A percentile compares a stretch with the other conserved stretches of the same genome.
These are phyloP conservation scores for Theristicus caerulescens DNA, from an alignment of 2,113 vertebrate species.

Conservation along the genomic window DNA sequence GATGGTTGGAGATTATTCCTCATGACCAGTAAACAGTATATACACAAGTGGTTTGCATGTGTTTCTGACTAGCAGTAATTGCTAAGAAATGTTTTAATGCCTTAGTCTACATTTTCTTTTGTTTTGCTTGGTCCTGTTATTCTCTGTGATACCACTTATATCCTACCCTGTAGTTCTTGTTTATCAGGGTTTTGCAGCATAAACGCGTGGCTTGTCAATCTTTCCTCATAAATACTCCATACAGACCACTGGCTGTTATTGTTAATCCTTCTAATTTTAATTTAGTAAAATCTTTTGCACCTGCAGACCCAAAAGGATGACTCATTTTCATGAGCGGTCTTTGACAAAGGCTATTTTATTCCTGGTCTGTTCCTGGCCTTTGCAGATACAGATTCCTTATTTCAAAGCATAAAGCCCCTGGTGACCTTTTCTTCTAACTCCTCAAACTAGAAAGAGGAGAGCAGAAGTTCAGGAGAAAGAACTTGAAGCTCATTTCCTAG, in stretches of 20 bases:
- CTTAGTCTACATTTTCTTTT: neutral
- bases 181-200: neutral
- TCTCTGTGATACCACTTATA: neutral
- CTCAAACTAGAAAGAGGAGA: neutral
- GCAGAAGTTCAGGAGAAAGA: neutral
- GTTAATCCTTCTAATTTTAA: conserved; percentile 32
- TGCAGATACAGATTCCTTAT: neutral
- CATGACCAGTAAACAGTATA: neutral
- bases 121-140: neutral
- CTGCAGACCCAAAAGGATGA: neutral
- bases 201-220: neutral
- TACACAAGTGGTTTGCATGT: neutral
- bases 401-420: neutral
- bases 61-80: neutral
- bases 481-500: neutral
- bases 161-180: neutral
- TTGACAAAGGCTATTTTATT: conserved; percentile 9
- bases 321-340: neutral
- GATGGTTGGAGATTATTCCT: neutral
- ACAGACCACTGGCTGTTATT: neutral
- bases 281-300: neutral
- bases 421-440: neutral
- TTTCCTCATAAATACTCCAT: neutral
- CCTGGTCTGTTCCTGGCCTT: neutral
- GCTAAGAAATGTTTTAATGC: neutral